Percentiles rank a stretch among this genome's conserved stretches.
Evolutionary conservation across 1,140 invertebrate species (phyloP).

Genomic region (Luehdorfia chinensis): DNA sequence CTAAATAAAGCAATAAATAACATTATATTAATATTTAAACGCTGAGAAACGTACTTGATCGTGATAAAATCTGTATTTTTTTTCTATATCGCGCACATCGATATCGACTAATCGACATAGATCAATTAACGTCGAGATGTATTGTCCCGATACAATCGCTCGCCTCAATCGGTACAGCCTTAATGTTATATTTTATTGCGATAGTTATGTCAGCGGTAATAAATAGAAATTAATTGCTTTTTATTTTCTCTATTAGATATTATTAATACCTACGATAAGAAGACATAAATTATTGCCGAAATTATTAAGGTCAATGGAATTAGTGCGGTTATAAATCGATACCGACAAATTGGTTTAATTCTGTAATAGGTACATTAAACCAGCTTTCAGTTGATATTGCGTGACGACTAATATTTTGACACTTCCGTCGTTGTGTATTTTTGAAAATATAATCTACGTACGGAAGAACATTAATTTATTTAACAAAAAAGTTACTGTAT

Average conservation of each 20-base stretch:
- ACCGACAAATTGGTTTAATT: no score
- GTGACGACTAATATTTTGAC: no score
- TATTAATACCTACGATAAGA: not conserved
- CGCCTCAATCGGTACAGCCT: not conserved
- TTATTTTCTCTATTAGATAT: not conserved
- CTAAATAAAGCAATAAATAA: slow-evolving; percentile 13
- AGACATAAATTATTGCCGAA: slow-evolving; percentile 1
- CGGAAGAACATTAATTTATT: no score
- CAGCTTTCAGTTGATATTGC: no score
- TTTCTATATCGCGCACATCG: not conserved
- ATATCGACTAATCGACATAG: slow-evolving; percentile 11
- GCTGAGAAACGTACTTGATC: not conserved
- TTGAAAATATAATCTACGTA: no score
- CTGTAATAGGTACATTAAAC: no score
- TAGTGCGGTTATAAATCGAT: not conserved
- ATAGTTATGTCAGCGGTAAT: slow-evolving; percentile 13
- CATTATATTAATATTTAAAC: slow-evolving; percentile 1
- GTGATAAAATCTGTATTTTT: slow-evolving; percentile 14
- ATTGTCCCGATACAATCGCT: slow-evolving; percentile 10
- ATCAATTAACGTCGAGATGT: slow-evolving; percentile 12
- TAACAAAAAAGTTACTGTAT: no score
- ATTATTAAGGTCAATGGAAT: not conserved
- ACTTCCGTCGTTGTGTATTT: no score
- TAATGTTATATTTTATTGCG: slow-evolving; percentile 11
- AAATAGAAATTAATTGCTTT: slow-evolving; percentile 16